These are phyloP conservation scores for Drosophila fulvimacula DNA, from an alignment of 2,888 invertebrate species.

Conservation along the genomic window DNA sequence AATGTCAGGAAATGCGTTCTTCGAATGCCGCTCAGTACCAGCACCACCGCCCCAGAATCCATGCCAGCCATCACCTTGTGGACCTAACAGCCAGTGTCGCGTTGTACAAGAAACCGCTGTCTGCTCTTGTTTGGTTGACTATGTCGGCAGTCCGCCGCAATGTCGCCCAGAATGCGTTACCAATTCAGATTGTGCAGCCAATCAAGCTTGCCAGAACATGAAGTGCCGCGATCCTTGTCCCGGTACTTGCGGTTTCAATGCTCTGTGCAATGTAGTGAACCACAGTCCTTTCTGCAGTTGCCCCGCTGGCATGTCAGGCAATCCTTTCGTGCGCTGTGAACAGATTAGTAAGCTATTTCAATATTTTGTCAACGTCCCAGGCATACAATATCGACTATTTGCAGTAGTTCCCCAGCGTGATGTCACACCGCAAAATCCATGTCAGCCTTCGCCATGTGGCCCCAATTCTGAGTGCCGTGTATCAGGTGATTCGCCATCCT, in stretches of 20 bases:
- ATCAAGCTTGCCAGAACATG: constrained; percentile 89
- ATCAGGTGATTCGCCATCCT: constrained; percentile 85
- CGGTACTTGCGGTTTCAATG: constrained; percentile 90
- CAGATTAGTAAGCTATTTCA: constrained; percentile 81
- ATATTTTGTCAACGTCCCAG: not conserved
- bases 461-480: constrained; percentile 89
- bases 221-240: constrained; percentile 91
- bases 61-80: constrained; percentile 90
- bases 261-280: constrained; percentile 89
- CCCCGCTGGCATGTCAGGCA: constrained; percentile 88
- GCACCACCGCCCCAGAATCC: constrained; percentile 86
- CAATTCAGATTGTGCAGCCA: constrained; percentile 89
- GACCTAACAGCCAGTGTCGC: constrained; percentile 89
- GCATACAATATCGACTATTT: constrained; percentile 28
- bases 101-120: constrained; percentile 88
- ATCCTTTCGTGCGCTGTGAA: constrained; percentile 88
- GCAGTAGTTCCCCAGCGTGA: constrained; percentile 71
- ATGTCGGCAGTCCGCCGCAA: constrained; percentile 89
- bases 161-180: constrained; percentile 90
- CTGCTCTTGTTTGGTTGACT: constrained; percentile 88
- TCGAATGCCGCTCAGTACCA: constrained; percentile 86
- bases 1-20: constrained; percentile 92
- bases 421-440: constrained; percentile 85
- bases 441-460: constrained; percentile 90
- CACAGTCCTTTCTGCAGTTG: constrained; percentile 91